Evolutionary conservation across 2,113 vertebrate genomes (phyloP).

Genomic region (Corvus moneduloides): DNA sequence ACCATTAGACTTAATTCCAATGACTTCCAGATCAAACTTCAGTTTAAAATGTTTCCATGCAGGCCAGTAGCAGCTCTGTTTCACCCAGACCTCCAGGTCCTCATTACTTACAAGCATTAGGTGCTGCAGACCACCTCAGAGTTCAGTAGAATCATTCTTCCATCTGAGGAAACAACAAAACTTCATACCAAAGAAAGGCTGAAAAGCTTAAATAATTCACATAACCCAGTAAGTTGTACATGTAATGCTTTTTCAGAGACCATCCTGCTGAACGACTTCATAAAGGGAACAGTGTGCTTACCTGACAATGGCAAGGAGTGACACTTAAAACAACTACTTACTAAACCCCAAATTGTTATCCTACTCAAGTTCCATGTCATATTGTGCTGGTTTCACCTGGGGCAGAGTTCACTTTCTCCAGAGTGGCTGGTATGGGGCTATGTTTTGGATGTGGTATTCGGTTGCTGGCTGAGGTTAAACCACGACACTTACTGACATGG

Average conservation of each 20-base stretch:
- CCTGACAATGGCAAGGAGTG: neutral
- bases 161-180: neutral
- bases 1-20: neutral
- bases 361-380: neutral
- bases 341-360: neutral
- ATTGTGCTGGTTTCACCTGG: neutral
- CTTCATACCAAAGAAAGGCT: neutral
- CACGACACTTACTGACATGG: rapidly evolving
- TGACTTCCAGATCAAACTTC: neutral
- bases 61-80: neutral
- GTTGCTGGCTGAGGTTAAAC: neutral
- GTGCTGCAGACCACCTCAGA: neutral
- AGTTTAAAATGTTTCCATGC: neutral
- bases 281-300: neutral
- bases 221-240: neutral
- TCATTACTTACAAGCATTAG: neutral
- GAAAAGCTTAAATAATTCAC: neutral
- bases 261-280: neutral
- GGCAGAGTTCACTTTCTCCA: neutral
- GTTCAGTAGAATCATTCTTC: neutral
- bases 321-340: neutral
- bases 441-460: neutral
- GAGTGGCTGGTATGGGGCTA: neutral
- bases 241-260: neutral
- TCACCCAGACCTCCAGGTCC: neutral